These are phyloP conservation scores for Apis cerana DNA, from an alignment of 1,140 invertebrate species.

Conservation along the genomic window DNA sequence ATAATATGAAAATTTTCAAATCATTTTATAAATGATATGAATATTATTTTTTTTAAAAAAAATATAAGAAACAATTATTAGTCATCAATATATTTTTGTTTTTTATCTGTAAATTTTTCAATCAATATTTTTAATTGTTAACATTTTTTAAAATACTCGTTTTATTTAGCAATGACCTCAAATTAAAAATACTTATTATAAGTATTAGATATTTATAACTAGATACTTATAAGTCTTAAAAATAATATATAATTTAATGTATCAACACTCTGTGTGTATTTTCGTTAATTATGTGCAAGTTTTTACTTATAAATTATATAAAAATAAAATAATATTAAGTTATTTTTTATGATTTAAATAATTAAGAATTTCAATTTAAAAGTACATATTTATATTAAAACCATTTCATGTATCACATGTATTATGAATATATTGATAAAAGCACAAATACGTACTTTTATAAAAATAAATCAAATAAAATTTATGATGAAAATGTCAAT, in stretches of 20 bases:
- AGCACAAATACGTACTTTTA: not conserved
- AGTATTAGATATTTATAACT: not conserved
- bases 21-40: not conserved
- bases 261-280: too few relatives aligned
- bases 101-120: not conserved
- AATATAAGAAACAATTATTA: not conserved
- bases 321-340: too few relatives aligned
- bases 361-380: too few relatives aligned
- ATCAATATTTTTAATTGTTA: not conserved
- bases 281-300: too few relatives aligned
- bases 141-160: not conserved
- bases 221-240: not conserved
- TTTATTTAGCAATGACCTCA: not conserved
- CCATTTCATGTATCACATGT: not conserved
- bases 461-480: not conserved
- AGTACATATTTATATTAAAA: too few relatives aligned
- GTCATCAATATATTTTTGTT: not conserved
- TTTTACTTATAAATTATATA: too few relatives aligned
- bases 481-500: not conserved
- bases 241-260: not conserved
- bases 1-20: not conserved
- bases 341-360: too few relatives aligned
- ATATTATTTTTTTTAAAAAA: not conserved
- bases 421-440: not conserved
- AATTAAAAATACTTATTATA: too few relatives aligned